Evolutionary conservation across 2,797 vertebrate species (phyloP).

Genomic region (Amblyopsis hoosieri): DNA sequence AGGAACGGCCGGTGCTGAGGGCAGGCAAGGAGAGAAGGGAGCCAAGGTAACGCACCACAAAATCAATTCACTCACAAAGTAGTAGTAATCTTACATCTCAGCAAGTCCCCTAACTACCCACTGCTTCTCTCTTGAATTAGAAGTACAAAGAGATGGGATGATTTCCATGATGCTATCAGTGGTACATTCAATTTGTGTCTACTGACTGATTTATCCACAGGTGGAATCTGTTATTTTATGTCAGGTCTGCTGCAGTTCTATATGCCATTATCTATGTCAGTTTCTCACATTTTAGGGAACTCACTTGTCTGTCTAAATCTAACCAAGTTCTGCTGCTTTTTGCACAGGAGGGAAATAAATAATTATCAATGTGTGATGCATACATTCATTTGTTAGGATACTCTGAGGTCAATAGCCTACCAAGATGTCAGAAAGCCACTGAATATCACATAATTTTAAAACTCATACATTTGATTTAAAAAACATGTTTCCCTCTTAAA

Average conservation of each 20-base stretch:
- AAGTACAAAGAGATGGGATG: slow-evolving; percentile 14
- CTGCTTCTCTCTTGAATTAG: slow-evolving; percentile 34
- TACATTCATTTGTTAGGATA: slow-evolving; percentile 1
- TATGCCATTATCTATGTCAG: background rate
- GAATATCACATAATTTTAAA: background rate
- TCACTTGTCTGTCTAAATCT: slow-evolving; percentile 17
- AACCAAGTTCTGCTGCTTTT: slow-evolving; percentile 7
- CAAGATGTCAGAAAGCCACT: background rate
- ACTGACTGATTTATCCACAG: slow-evolving; percentile 4
- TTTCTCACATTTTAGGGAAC: background rate
- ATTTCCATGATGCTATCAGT: too few relatives aligned
- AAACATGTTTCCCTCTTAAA: background rate
- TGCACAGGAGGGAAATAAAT: slow-evolving; percentile 3
- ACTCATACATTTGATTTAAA: background rate
- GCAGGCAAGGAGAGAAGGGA: slow-evolving; percentile 97
- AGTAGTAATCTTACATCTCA: slow-evolving; percentile 15
- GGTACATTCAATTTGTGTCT: too few relatives aligned
- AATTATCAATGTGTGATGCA: background rate
- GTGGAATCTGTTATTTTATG: slow-evolving; percentile 31
- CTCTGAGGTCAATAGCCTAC: background rate
- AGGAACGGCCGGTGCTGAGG: slow-evolving; percentile 89
- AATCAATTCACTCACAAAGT: slow-evolving; percentile 51
- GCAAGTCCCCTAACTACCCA: slow-evolving; percentile 12
- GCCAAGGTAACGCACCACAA: slow-evolving; percentile 86
- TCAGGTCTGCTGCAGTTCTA: slow-evolving; percentile 12